Evolutionary conservation across 2,113 vertebrate genomes (phyloP).

Genomic region (Campylomormyrus numenius): DNA sequence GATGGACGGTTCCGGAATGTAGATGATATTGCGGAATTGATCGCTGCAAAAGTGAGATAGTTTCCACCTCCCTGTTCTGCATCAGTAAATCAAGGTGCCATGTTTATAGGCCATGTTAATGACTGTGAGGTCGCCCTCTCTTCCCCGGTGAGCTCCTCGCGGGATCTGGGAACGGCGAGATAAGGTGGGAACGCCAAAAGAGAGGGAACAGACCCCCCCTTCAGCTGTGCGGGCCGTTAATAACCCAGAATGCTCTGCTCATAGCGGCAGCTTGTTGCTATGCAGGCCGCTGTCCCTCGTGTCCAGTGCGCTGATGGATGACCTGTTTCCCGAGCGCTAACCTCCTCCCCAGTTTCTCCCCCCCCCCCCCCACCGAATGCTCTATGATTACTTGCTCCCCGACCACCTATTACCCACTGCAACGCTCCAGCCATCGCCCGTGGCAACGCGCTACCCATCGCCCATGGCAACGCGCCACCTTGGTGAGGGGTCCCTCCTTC

Average conservation of each 20-base stretch:
- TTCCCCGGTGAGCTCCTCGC: neutral
- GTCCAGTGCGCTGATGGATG: slow-evolving; percentile 24
- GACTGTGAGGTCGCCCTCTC: neutral
- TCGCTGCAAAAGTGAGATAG: neutral
- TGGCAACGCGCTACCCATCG: neutral
- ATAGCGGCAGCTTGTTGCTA: neutral
- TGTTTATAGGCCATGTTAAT: slow-evolving; percentile 10
- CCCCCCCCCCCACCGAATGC: neutral
- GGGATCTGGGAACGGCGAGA: slow-evolving; percentile 22
- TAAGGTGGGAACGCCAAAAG: neutral
- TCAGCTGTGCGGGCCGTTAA: slow-evolving; percentile 7
- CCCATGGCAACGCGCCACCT: neutral
- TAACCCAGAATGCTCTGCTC: slow-evolving; percentile 18
- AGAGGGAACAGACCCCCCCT: neutral
- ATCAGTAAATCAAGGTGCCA: slow-evolving; percentile 15
- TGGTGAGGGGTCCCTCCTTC: neutral
- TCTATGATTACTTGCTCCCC: neutral
- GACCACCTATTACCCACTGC: neutral
- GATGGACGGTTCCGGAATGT: neutral
- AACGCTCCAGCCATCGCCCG: neutral
- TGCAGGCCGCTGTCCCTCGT: slow-evolving; percentile 14
- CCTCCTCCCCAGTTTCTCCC: neutral
- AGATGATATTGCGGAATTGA: neutral
- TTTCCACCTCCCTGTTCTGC: neutral
- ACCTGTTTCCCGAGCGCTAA: neutral